phyloP scores from a whole-genome alignment of 2,113 vertebrate species.

The Xiphias gladius region DNA sequence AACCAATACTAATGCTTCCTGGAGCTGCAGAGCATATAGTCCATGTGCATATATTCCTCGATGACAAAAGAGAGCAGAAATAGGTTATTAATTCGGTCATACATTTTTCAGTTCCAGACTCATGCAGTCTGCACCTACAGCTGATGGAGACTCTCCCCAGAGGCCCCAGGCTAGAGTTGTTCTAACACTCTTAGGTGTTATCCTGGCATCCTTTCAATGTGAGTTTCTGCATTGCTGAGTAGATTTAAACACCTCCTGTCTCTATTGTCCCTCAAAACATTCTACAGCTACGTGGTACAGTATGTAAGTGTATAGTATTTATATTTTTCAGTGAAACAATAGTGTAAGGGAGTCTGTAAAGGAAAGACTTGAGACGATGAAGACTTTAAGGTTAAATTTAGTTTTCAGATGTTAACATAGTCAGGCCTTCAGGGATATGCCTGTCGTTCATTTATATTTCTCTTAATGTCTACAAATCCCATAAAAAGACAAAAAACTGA shows the following conservation, averaged over 20 bases:
- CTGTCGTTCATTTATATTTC: no score
- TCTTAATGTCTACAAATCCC: no score
- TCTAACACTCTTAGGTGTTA: constrained; percentile 54
- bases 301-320: not conserved
- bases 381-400: no score
- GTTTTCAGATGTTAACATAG: no score
- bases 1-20: constrained; percentile 38
- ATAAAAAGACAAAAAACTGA: no score
- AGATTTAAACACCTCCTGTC: constrained; percentile 38
- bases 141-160: constrained; percentile 44
- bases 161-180: constrained; percentile 49
- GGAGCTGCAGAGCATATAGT: constrained; percentile 34
- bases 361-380: not conserved
- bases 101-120: constrained; percentile 64
- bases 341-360: not conserved
- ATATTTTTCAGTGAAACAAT: not conserved
- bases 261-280: constrained; percentile 10
- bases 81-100: constrained; percentile 68
- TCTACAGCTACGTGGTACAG: not conserved
- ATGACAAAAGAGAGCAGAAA: constrained; percentile 73
- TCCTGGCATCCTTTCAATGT: constrained; percentile 33
- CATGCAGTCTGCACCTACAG: constrained; percentile 56
- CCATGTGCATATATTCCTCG: constrained; percentile 51
- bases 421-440: no score
- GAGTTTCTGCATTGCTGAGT: constrained; percentile 47